phyloP scores from a whole-genome alignment of 1,140 invertebrate genomes.

The Drosophila bifasciata region DNA sequence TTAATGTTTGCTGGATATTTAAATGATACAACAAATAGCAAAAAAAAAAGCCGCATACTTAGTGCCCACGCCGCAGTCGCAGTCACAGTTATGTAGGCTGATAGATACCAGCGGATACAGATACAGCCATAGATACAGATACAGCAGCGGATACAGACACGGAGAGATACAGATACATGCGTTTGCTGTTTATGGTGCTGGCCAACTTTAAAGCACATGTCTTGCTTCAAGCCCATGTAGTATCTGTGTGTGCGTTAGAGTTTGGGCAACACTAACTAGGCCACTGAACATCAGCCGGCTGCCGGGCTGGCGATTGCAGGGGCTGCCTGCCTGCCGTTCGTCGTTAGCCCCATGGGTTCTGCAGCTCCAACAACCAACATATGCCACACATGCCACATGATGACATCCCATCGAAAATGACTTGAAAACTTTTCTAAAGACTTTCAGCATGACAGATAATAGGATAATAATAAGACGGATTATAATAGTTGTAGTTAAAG shows the following conservation, averaged over 20 bases:
- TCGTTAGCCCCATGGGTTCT: background rate
- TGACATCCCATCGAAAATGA: conserved; percentile 11
- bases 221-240: conserved; percentile 28
- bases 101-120: conserved; percentile 44
- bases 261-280: conserved; percentile 69
- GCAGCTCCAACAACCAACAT: too few species aligned
- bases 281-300: conserved; percentile 66
- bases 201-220: conserved; percentile 68
- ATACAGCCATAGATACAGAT: conserved; percentile 40
- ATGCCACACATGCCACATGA: background rate
- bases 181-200: conserved; percentile 62
- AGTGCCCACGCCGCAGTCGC: conserved; percentile 63
- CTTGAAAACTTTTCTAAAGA: background rate
- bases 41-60: conserved; percentile 70
- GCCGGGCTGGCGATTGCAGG: too few species aligned
- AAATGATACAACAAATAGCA: conserved; percentile 58
- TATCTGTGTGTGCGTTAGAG: conserved; percentile 13
- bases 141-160: conserved; percentile 37
- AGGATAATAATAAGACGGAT: too few species aligned
- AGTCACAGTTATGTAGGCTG: conserved; percentile 57
- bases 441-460: too few species aligned
- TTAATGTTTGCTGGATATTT: conserved; percentile 72
- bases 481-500: too few species aligned
- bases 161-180: conserved; percentile 50
- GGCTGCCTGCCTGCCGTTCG: background rate